phyloP scores from a whole-genome alignment of 2,888 invertebrate species.

The Strigamia crassipes region DNA sequence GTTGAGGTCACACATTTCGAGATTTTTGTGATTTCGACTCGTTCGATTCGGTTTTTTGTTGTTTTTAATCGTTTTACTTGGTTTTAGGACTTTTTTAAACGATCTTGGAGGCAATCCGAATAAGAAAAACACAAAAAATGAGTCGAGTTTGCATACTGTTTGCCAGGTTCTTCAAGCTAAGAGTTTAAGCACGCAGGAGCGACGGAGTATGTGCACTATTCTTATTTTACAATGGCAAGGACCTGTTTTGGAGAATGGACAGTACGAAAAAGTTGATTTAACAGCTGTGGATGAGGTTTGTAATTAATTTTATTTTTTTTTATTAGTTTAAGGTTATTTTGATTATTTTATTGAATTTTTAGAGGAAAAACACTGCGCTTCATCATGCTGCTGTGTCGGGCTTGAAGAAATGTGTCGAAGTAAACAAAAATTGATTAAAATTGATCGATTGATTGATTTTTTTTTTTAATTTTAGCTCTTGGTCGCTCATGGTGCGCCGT shows the following conservation, averaged over 20 bases:
- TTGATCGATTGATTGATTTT: no score
- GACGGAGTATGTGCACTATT: conserved; percentile 67
- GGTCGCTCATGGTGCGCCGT: conserved; percentile 65
- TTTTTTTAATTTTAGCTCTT: conserved; percentile 58
- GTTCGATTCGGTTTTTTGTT: not conserved
- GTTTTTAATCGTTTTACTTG: not conserved
- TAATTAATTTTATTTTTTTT: no score
- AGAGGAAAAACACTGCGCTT: conserved; percentile 70
- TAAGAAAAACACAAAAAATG: conserved; percentile 68
- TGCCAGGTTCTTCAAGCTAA: conserved; percentile 62
- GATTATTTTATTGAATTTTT: conserved; percentile 52
- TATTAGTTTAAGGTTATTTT: not conserved
- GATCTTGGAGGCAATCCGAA: conserved; percentile 71
- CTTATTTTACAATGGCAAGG: conserved; percentile 69
- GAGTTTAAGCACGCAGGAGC: conserved; percentile 64
- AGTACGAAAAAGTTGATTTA: conserved; percentile 66
- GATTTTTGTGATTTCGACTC: not conserved
- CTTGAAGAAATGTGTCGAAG: conserved; percentile 67
- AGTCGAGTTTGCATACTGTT: conserved; percentile 68
- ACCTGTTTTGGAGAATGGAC: conserved; percentile 62
- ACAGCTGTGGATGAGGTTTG: conserved; percentile 66
- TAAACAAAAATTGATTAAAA: no score
- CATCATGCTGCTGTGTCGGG: conserved; percentile 70
- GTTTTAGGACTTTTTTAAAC: conserved; percentile 66
- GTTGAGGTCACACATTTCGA: conserved; percentile 63